phyloP scores from a whole-genome alignment of 2,113 vertebrate genomes.

The Passer montanus region DNA sequence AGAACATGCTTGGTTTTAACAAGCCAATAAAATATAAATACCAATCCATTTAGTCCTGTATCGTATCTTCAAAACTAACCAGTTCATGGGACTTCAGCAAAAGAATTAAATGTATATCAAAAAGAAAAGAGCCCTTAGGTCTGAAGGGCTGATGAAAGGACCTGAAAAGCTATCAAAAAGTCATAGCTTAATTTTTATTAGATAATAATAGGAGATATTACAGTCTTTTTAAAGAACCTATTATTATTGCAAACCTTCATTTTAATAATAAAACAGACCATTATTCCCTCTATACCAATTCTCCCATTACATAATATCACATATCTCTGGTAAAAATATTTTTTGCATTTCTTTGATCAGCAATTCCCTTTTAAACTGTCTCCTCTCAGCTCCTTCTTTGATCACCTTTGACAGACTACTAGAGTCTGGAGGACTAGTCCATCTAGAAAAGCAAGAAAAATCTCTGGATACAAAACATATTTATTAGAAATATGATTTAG shows the following conservation, averaged over 20 bases:
- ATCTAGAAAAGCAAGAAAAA: conserved; percentile 11
- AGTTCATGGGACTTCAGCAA: not conserved
- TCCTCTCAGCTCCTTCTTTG: conserved; percentile 24
- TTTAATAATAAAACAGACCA: not conserved
- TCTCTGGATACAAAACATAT: not conserved
- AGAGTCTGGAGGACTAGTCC: not conserved
- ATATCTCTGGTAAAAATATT: not conserved
- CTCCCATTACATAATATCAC: not conserved
- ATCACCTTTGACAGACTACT: conserved; percentile 33
- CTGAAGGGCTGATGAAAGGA: not conserved
- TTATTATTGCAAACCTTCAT: not conserved
- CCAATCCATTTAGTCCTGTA: not conserved
- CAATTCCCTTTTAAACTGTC: conserved; percentile 40
- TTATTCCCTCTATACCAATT: not conserved
- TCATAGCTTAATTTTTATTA: not conserved
- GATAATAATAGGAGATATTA: not conserved
- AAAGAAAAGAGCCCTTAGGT: not conserved
- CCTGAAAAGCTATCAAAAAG: not conserved
- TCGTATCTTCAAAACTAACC: not conserved
- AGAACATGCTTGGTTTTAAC: not conserved
- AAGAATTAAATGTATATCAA: not conserved
- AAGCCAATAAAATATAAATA: not conserved
- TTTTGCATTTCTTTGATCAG: conserved; percentile 43
- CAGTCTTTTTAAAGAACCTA: accelerated
- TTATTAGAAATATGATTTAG: not conserved